These are phyloP conservation scores for Pardalotus punctatus DNA, from an alignment of 2,113 vertebrate genomes.

Conservation along the genomic window DNA sequence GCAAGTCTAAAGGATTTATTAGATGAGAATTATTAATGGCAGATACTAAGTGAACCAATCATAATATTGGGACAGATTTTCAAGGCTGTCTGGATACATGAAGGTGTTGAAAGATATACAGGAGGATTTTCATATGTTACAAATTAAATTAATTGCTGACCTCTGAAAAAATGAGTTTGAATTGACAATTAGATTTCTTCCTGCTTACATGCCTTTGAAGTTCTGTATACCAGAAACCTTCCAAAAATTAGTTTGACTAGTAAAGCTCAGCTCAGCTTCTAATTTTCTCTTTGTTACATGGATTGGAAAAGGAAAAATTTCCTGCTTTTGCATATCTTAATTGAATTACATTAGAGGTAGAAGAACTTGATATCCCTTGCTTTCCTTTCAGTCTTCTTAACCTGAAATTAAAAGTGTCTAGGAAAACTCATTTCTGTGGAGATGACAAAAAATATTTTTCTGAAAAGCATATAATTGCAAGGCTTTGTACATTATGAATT, in stretches of 20 bases:
- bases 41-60: background rate
- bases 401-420: background rate
- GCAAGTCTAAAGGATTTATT: background rate
- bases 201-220: background rate
- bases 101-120: background rate
- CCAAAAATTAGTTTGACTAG: background rate
- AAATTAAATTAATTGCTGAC: background rate
- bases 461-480: background rate
- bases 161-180: background rate
- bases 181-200: background rate
- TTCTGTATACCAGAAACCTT: background rate
- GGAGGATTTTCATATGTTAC: background rate
- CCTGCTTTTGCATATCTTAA: background rate
- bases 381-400: background rate
- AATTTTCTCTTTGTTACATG: background rate
- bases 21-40: background rate
- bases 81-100: background rate
- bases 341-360: background rate
- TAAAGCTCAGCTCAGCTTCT: background rate
- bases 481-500: background rate
- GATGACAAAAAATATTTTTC: background rate
- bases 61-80: background rate
- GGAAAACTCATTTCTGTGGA: background rate
- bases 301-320: background rate
- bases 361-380: background rate